A percentile compares a stretch with the other conserved stretches of the same genome.
Evolutionary conservation across 2,797 vertebrate genomes (phyloP).

Genomic region (Sebastiscus tertius): DNA sequence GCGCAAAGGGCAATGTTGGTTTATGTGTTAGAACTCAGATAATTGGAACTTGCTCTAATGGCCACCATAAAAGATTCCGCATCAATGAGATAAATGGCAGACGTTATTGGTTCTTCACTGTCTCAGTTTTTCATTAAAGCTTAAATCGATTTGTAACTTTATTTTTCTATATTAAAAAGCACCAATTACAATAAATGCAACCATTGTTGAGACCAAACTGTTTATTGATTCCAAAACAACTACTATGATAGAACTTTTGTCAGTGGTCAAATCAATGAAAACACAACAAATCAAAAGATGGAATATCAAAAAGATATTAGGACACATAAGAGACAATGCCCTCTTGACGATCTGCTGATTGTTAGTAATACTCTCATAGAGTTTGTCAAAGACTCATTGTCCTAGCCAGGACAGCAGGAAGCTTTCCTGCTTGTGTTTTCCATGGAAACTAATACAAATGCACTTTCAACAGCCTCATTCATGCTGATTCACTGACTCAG

Average conservation of each 20-base stretch:
- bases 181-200: neutral
- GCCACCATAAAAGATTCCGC: neutral
- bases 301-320: neutral
- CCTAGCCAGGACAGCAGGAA: neutral
- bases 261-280: neutral
- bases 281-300: neutral
- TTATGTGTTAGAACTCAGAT: neutral
- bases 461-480: neutral
- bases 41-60: neutral
- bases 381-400: neutral
- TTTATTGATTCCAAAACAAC: neutral
- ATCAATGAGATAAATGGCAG: neutral
- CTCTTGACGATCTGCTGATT: neutral
- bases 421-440: neutral
- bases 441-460: neutral
- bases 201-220: neutral
- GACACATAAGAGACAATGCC: neutral
- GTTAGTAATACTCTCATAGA: neutral
- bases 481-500: neutral
- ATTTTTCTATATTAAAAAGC: neutral
- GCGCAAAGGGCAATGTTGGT: neutral
- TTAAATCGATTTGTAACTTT: neutral
- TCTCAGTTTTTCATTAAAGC: neutral
- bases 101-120: neutral
- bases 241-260: neutral